phyloP scores from a whole-genome alignment of 2,797 vertebrate genomes.

The Gobio occitaniae region DNA sequence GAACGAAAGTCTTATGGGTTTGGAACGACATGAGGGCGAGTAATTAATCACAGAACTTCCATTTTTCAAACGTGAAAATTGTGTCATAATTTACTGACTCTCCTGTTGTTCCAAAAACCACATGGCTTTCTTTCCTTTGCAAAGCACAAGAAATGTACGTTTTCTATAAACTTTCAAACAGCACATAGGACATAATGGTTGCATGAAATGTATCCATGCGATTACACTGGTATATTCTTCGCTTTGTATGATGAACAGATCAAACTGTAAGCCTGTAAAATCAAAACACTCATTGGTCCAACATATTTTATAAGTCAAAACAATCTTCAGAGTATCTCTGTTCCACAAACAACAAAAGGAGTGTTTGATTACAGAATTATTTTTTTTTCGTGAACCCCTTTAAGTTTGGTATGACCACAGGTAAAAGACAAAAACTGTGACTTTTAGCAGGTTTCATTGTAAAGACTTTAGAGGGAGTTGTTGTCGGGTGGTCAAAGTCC shows the following conservation, averaged over 20 bases:
- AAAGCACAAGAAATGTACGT: neutral
- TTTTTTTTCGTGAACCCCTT: neutral
- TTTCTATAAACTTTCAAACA: neutral
- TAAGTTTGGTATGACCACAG: neutral
- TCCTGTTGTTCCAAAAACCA: too few relatives aligned
- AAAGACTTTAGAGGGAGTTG: neutral
- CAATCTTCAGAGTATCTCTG: neutral
- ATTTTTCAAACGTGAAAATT: neutral
- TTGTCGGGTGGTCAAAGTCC: conserved; percentile 51
- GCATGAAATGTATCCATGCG: neutral
- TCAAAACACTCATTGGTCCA: neutral
- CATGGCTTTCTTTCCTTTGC: neutral
- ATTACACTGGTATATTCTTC: neutral
- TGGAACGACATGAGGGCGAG: too few relatives aligned
- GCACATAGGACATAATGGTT: neutral
- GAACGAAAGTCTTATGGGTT: too few relatives aligned
- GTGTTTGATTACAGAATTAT: neutral
- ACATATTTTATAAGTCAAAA: neutral
- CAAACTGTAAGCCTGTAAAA: neutral
- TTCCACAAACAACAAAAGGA: neutral
- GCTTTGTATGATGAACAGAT: neutral
- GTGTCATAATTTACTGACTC: neutral
- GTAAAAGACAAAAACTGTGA: conserved; percentile 1
- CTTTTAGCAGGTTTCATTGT: conserved; percentile 25
- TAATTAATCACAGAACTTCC: too few relatives aligned